A percentile compares a stretch with the other conserved stretches of the same genome.
phyloP scores from a whole-genome alignment of 2,888 invertebrate genomes.

The Sminthurinus aureus region DNA sequence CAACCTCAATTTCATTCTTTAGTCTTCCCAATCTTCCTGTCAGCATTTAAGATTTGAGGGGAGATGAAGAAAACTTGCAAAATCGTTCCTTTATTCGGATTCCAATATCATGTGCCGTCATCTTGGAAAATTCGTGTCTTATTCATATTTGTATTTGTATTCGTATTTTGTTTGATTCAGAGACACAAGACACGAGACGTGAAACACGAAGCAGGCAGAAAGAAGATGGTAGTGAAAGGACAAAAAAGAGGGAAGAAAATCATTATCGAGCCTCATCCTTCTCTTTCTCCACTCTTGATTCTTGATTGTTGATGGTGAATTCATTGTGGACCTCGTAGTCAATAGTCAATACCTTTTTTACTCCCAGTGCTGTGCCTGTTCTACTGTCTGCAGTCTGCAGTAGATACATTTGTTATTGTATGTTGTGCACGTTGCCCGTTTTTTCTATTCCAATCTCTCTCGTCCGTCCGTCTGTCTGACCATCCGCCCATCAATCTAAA shows the following conservation, averaged over 20 bases:
- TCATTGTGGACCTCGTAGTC: not conserved
- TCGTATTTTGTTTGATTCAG: too few species aligned
- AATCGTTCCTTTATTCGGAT: too few species aligned
- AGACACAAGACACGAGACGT: not conserved
- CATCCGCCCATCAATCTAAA: constrained; percentile 22
- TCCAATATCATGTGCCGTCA: too few species aligned
- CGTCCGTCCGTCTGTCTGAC: not conserved
- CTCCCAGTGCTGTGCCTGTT: constrained; percentile 5
- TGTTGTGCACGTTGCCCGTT: too few species aligned
- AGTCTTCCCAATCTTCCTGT: too few species aligned
- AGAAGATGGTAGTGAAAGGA: not conserved
- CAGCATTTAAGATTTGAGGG: too few species aligned
- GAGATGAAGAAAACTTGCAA: too few species aligned
- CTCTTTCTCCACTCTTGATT: not conserved
- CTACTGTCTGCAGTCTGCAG: not conserved
- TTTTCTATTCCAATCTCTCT: not conserved
- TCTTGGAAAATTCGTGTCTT: too few species aligned
- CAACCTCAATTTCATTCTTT: too few species aligned
- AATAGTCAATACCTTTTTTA: constrained; percentile 3
- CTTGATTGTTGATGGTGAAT: not conserved
- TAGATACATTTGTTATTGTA: too few species aligned
- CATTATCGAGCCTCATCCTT: not conserved
- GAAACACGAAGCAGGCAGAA: not conserved
- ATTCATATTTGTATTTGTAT: too few species aligned
- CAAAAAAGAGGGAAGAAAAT: constrained; percentile 1